Evolutionary conservation across 2,888 invertebrate genomes (phyloP), one percentile per base, ranked within the genome.

Genomic region (Lasioglossum figueresi): DNA sequence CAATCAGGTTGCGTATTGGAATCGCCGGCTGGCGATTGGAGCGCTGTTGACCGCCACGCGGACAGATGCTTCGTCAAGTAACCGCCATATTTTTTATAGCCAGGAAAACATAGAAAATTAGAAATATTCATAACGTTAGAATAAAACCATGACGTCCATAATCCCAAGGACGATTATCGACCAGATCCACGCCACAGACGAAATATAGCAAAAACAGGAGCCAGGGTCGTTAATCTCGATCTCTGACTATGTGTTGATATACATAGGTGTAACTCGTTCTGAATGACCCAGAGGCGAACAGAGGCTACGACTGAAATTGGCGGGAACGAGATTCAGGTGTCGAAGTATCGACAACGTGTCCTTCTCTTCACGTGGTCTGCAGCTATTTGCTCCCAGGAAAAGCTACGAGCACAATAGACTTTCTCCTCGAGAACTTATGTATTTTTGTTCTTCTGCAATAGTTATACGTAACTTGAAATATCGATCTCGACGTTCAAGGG

Each of bases 301-400:
- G 23, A 37, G 23, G 68, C 68, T 12, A 2, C 37, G 4, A 3
- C 4, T 31, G 12, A 68, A 68, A 68, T 68, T 68, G 68, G 68
- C 68, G 68, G 68, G 68, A 68, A 68, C 27, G 66, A 34, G 16
- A 31, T 16, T 16, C 66, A 66, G 14, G 34, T n/a, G n/a, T n/a
- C n/a, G n/a, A n/a, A n/a, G n/a, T 37, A 68, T 66, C 66, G 66
- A 66, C 66, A 68, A 68, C 68, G 68, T 68, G 68, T 34, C 12
- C 10, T 63, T 16, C 66, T 6, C 23, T 68, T 68, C 34, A 37
- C 68, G 68, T 68, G 68, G 68, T 68, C 34, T 10, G 68, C 68
- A 68, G 37, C 68, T 68, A 37, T 68, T 68, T 14, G 23, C n/a
- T 68, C 23, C 4, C 12, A 12, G 23, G 23, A 40, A n/a, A 23